Evolutionary conservation across 2,113 vertebrate genomes (phyloP).

Genomic region (Sturnira hondurensis): DNA sequence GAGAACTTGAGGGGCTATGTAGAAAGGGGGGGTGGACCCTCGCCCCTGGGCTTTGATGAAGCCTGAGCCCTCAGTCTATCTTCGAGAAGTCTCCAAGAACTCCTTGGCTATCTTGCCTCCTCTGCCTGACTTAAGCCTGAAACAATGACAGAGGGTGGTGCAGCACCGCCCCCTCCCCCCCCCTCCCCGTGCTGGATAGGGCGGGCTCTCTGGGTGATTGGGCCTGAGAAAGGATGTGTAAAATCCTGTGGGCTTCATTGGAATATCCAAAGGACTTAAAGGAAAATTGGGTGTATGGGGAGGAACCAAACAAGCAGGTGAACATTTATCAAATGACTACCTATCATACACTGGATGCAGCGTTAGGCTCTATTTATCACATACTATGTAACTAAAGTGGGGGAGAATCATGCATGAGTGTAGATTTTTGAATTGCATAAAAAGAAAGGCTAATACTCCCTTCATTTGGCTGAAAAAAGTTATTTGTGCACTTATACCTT

Average conservation of each 20-base stretch:
- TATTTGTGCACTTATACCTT: not conserved
- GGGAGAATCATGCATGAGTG: not conserved
- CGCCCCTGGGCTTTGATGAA: no score
- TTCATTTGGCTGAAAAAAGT: not conserved
- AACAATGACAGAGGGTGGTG: no score
- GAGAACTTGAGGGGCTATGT: no score
- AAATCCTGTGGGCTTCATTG: not conserved
- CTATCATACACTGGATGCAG: not conserved
- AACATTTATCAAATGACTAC: not conserved
- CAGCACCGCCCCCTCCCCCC: no score
- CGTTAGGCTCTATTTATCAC: not conserved
- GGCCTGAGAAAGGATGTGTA: no score
- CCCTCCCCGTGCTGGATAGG: no score
- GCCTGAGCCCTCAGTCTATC: no score
- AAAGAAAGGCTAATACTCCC: not conserved
- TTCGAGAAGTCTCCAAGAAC: no score
- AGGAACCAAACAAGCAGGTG: not conserved
- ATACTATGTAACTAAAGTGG: not conserved
- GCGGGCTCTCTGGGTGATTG: no score
- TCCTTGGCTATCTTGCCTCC: no score
- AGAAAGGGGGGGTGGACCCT: no score
- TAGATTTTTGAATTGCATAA: not conserved
- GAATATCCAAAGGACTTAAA: not conserved
- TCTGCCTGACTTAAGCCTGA: no score
- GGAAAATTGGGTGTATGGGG: not conserved